Base-by-base conservation (phyloP, 2,113 vertebrate genomes). In the Podilymbus podiceps region DNA sequence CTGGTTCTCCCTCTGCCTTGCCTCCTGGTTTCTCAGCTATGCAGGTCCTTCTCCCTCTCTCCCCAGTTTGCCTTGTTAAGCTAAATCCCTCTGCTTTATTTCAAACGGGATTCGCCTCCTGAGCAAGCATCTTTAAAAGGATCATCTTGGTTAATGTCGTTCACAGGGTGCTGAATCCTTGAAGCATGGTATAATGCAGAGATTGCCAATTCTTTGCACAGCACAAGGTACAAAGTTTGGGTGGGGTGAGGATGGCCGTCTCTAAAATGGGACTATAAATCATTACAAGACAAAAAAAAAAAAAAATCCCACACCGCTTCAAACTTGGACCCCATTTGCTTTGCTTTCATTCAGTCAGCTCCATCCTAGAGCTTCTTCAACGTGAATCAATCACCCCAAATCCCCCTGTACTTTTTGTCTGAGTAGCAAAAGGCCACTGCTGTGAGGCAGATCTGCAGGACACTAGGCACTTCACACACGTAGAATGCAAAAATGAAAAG, bases 21-120 rank as follows among this genome's bases (percentile, higher is more conserved):
- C 50, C 44, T 25, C 11, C 3, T 27, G n/a, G 18, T 42, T 7
- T 31, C 17, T 53, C 74, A 49, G 88, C 59, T 38, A 15, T 27
- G 11, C 40, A 5, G 47, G 46, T n/a, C 60, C 46, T 50, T 63
- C 56, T 72, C 44, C 47, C 25, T 60, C 68, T 58, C 47, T 42
- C 49, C 83, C 33, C 8, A 2, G 12, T 89, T 89, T 59, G 63
- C 73, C 79, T 86, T 38, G 5, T 66, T 94, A 91, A 95, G 91
- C 75, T 60, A 90, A 95, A 94, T 95, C 91, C 75, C 66, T 95
- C 85, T 81, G 90, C 68, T 86, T 93, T 63, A 84, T 89, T 92
- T 86, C 74, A 93, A 94, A 95, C 69, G 81, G 66, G 91, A 94
- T 95, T 95, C 96, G 66, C 71, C 30, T 91, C 88, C 92, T 88